phyloP scores from a whole-genome alignment of 2,888 invertebrate genomes.

The Leptinotarsa tumamoca region DNA sequence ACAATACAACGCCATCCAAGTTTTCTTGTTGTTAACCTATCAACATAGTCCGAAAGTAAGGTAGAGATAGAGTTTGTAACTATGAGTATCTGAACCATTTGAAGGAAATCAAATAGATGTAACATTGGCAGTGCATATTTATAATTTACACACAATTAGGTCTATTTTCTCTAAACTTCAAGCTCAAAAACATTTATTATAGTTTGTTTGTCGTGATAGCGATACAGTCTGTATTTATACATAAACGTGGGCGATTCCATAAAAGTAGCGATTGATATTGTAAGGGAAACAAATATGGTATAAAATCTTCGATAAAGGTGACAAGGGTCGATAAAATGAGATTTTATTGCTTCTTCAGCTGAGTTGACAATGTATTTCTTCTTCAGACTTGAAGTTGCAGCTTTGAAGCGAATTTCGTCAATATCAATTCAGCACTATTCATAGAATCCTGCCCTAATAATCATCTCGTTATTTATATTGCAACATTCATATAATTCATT shows the following conservation, averaged over 20 bases:
- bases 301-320: too few relatives aligned
- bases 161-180: conserved; percentile 34
- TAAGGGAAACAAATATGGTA: too few relatives aligned
- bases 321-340: too few relatives aligned
- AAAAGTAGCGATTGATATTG: neutral
- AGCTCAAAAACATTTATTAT: conserved; percentile 34
- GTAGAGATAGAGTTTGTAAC: neutral
- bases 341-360: too few relatives aligned
- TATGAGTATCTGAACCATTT: neutral
- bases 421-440: neutral
- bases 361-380: too few relatives aligned
- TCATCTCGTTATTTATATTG: conserved; percentile 29
- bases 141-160: conserved; percentile 31
- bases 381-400: too few relatives aligned
- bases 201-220: conserved; percentile 16
- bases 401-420: too few relatives aligned
- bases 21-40: neutral
- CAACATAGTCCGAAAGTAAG: neutral
- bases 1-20: neutral
- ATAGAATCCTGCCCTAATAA: neutral
- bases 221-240: conserved; percentile 22
- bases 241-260: conserved; percentile 4
- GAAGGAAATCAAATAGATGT: conserved; percentile 10
- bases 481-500: conserved; percentile 37
- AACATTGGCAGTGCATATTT: conserved; percentile 37